These are phyloP conservation scores for Oceanodroma leucorhoa DNA, from an alignment of 2,797 vertebrate genomes.

Conservation along the genomic window DNA sequence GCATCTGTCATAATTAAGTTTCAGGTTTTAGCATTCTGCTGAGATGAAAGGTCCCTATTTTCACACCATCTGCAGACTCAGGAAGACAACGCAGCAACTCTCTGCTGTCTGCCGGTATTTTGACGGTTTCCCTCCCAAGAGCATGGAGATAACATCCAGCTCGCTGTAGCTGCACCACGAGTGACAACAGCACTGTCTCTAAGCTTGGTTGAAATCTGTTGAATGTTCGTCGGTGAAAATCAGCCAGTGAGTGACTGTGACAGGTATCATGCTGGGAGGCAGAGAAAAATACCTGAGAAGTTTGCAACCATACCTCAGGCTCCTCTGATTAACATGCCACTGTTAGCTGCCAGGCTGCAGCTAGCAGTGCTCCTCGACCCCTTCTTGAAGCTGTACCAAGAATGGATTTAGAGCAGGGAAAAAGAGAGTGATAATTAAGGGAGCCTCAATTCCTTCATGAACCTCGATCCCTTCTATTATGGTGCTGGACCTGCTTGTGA, in stretches of 20 bases:
- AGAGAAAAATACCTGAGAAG: not conserved
- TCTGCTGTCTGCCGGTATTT: not conserved
- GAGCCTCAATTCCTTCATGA: not conserved
- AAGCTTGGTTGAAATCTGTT: not conserved
- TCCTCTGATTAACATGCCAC: not conserved
- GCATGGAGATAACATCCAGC: not conserved
- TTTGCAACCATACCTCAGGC: not conserved
- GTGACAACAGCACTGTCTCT: not conserved
- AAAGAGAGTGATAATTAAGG: not conserved
- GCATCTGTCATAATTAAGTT: constrained; percentile 7
- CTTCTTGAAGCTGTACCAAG: not conserved
- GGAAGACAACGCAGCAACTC: not conserved
- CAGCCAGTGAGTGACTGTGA: not conserved
- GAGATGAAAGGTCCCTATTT: constrained; percentile 9
- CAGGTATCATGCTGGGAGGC: not conserved
- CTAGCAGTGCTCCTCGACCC: not conserved
- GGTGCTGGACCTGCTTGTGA: not conserved
- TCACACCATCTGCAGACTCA: not conserved
- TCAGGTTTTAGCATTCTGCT: constrained; percentile 5
- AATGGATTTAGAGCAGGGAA: not conserved
- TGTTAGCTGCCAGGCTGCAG: not conserved
- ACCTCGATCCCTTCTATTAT: not conserved
- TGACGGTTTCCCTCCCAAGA: not conserved
- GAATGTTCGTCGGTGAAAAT: not conserved
- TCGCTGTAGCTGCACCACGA: not conserved